phyloP scores from a whole-genome alignment of 2,797 vertebrate species.

The Octomys mimax region DNA sequence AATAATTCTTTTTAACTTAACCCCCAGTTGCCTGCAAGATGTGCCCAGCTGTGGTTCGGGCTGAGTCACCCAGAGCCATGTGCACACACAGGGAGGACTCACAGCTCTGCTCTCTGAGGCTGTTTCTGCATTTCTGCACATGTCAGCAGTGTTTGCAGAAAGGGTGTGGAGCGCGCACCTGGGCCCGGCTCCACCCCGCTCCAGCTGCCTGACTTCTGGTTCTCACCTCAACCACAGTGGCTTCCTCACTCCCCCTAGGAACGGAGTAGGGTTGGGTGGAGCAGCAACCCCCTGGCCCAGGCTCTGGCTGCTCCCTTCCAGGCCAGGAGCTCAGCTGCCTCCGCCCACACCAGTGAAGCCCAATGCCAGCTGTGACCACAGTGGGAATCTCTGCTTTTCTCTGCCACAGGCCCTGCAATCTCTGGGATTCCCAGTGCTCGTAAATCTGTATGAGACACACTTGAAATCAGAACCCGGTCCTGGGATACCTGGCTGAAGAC shows the following conservation, averaged over 20 bases:
- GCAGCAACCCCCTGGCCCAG: background rate
- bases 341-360: background rate
- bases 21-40: background rate
- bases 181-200: background rate
- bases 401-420: background rate
- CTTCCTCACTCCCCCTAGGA: slow-evolving; percentile 58
- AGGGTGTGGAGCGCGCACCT: background rate
- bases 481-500: background rate
- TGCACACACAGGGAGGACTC: background rate
- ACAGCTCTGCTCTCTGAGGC: rapidly evolving
- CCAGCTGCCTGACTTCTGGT: slow-evolving; percentile 12
- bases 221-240: slow-evolving; percentile 50
- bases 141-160: slow-evolving; percentile 63
- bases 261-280: background rate
- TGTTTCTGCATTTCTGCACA: slow-evolving; percentile 48
- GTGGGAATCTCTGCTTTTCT: background rate
- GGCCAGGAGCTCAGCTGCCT: background rate
- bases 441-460: background rate
- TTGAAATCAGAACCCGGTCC: background rate
- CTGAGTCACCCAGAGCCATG: background rate
- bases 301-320: background rate
- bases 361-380: background rate
- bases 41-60: background rate
- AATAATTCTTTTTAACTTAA: background rate
- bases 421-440: background rate